Conservation (phyloP, 1,140 invertebrate species). For the Polypedilum pembai region DNA sequence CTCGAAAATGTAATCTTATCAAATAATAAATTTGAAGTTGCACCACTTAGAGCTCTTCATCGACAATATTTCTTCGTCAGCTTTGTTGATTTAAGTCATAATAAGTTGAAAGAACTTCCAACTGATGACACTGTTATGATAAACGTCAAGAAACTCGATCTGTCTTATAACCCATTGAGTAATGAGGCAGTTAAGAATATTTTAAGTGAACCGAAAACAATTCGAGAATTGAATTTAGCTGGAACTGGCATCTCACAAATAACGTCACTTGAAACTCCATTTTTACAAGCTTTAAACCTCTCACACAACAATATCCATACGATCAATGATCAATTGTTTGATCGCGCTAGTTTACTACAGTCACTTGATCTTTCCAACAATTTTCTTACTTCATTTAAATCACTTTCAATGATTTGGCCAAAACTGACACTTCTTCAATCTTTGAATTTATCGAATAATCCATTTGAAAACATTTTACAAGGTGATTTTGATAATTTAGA, state of each 20-base stretch:
- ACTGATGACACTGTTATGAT: constrained; percentile 76
- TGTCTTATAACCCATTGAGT: constrained; percentile 77
- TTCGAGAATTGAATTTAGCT: constrained; percentile 71
- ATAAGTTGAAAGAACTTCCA: constrained; percentile 68
- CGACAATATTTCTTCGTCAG: constrained; percentile 75
- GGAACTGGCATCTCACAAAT: constrained; percentile 63
- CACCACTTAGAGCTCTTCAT: constrained; percentile 69
- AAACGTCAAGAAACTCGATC: constrained; percentile 77
- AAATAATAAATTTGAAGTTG: constrained; percentile 65
- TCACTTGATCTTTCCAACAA: constrained; percentile 71
- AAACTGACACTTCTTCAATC: constrained; percentile 57
- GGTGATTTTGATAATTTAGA: constrained; percentile 64
- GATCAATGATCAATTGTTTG: constrained; percentile 59
- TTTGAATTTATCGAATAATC: constrained; percentile 73
- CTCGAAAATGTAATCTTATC: constrained; percentile 75
- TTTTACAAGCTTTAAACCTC: constrained; percentile 71
- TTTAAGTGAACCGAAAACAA: constrained; percentile 79
- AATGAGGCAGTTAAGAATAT: constrained; percentile 64
- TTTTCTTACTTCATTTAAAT: constrained; percentile 52
- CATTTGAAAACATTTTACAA: constrained; percentile 60
- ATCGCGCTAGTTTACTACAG: constrained; percentile 69
- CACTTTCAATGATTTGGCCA: constrained; percentile 55
- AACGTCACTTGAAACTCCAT: constrained; percentile 73
- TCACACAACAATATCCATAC: constrained; percentile 65
- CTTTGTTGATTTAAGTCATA: constrained; percentile 68